A percentile compares a stretch with the other conserved stretches of the same genome.
phyloP scores from a whole-genome alignment of 2,113 vertebrate genomes.

The Pseudorasbora parva region DNA sequence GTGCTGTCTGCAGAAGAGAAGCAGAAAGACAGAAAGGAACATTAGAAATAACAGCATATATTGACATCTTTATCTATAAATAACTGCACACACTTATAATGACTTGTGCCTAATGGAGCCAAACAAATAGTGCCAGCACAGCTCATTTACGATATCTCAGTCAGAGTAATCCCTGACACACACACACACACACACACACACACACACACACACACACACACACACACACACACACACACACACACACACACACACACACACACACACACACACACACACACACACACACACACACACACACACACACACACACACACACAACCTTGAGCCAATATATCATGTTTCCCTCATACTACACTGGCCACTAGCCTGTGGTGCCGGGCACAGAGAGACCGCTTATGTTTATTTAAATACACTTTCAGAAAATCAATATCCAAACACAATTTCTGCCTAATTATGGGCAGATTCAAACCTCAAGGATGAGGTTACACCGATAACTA shows the following conservation, averaged over 20 bases:
- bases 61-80: slow-evolving; percentile 44
- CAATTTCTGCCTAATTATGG: slow-evolving; percentile 1
- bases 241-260: background rate
- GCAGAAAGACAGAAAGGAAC: slow-evolving; percentile 72
- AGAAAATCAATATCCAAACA: slow-evolving; percentile 27
- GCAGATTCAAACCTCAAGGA: slow-evolving; percentile 31
- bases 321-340: background rate
- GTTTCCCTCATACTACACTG: background rate
- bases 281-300: background rate
- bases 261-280: background rate
- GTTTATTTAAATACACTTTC: slow-evolving; percentile 34
- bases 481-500: slow-evolving; percentile 15
- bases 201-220: background rate
- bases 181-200: slow-evolving; percentile 20
- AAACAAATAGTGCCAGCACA: slow-evolving; percentile 37
- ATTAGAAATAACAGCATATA: slow-evolving; percentile 35
- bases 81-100: slow-evolving; percentile 49
- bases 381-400: background rate
- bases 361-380: background rate
- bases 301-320: slow-evolving; percentile 13
- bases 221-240: background rate
- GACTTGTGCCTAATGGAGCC: slow-evolving; percentile 45
- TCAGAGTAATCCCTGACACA: slow-evolving; percentile 15
- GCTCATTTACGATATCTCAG: slow-evolving; percentile 21
- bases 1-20: slow-evolving; percentile 87